Conservation (phyloP, 1,140 invertebrate species). For the Chlorops oryzae region DNA sequence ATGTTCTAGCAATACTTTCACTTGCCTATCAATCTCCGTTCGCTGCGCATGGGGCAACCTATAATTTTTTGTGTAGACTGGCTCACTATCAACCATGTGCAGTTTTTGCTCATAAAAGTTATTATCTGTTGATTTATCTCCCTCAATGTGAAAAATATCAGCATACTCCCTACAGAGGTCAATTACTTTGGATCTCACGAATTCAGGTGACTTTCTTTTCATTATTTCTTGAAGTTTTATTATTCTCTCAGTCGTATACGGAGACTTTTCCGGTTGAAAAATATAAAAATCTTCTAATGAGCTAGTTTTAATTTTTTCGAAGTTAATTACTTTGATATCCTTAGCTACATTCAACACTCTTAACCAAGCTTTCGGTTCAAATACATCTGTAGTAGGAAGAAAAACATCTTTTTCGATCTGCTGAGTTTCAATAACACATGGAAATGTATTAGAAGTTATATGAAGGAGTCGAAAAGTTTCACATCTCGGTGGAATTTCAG, state of each 20-base stretch:
- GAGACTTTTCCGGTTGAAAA: neutral
- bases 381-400: neutral
- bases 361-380: neutral
- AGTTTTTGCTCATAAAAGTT: constrained; percentile 24
- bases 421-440: neutral
- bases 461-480: constrained; percentile 2
- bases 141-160: constrained; percentile 19
- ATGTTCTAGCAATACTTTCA: constrained; percentile 28
- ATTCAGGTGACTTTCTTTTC: neutral
- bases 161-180: neutral
- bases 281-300: neutral
- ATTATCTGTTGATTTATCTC: constrained; percentile 20
- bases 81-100: constrained; percentile 22
- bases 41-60: constrained; percentile 36
- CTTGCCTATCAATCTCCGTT: constrained; percentile 34
- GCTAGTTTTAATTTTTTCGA: neutral
- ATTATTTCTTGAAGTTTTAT: neutral
- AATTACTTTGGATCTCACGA: neutral
- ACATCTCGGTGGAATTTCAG: neutral
- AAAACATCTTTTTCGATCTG: neutral
- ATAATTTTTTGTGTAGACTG: constrained; percentile 32
- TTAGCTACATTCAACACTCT: constrained; percentile 1
- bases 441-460: neutral
- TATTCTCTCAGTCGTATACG: neutral
- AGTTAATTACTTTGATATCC: neutral